Evolutionary conservation across 2,797 vertebrate genomes (phyloP).

Genomic region (Esox masquinongy): DNA sequence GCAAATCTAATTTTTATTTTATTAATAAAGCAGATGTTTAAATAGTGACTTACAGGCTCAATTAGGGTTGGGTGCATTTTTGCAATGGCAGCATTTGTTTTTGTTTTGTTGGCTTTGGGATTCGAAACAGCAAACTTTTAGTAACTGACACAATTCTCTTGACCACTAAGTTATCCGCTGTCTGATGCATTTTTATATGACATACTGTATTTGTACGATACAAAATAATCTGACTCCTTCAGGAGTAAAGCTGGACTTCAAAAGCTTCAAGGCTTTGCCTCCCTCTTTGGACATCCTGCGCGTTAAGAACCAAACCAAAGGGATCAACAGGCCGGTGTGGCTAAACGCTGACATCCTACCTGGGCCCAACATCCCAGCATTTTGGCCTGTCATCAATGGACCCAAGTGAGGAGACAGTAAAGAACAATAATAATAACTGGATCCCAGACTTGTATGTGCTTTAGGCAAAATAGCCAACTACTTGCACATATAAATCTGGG

Average conservation of each 20-base stretch:
- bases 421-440: not conserved
- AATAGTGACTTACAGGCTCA: no score
- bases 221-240: not conserved
- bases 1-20: not conserved
- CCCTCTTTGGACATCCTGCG: conserved; percentile 72
- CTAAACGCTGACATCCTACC: conserved; percentile 77
- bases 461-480: not conserved
- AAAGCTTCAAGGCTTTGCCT: conserved; percentile 70
- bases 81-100: no score
- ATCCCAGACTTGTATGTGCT: not conserved
- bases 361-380: conserved; percentile 77
- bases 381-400: conserved; percentile 70
- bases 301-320: conserved; percentile 51
- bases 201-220: not conserved
- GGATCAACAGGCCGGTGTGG: conserved; percentile 77
- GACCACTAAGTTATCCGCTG: no score
- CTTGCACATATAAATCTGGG: not conserved
- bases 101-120: no score
- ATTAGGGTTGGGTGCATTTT: no score
- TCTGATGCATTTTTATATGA: not conserved
- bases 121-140: no score
- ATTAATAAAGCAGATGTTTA: no score
- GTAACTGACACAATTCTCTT: no score
- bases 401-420: conserved; percentile 61
- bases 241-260: conserved; percentile 87